Conservation (phyloP, 1,140 invertebrate genomes). For the Papilio machaon region DNA sequence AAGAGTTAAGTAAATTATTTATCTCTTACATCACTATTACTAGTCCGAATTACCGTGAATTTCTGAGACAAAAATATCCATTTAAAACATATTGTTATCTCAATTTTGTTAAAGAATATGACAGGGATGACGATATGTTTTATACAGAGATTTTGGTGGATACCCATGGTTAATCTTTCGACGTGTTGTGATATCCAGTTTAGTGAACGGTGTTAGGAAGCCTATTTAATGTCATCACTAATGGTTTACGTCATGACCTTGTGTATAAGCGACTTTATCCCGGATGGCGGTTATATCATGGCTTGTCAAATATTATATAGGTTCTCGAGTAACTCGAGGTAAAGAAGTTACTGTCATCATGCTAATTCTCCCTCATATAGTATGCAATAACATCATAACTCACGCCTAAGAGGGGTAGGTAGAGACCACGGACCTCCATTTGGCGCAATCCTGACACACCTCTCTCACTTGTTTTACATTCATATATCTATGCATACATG, state of each 20-base stretch:
- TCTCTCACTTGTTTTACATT: too few species aligned
- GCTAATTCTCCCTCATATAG: neutral
- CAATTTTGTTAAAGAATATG: too few species aligned
- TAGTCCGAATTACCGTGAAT: neutral
- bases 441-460: too few species aligned
- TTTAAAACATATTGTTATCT: too few species aligned
- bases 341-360: neutral
- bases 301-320: neutral
- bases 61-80: too few species aligned
- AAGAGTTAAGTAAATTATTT: slow-evolving; percentile 26
- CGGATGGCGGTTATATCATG: neutral
- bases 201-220: slow-evolving; percentile 48
- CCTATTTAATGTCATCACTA: slow-evolving; percentile 55
- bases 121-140: too few species aligned
- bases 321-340: neutral
- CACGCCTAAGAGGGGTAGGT: too few species aligned
- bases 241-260: slow-evolving; percentile 58
- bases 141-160: too few species aligned
- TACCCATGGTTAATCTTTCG: slow-evolving; percentile 8
- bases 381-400: too few species aligned
- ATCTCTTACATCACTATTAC: slow-evolving; percentile 21
- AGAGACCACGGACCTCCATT: too few species aligned
- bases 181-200: slow-evolving; percentile 2
- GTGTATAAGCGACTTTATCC: slow-evolving; percentile 30
- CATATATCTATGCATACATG: too few species aligned